phyloP scores from a whole-genome alignment of 1,140 invertebrate genomes.

The Saccostrea glomerata region DNA sequence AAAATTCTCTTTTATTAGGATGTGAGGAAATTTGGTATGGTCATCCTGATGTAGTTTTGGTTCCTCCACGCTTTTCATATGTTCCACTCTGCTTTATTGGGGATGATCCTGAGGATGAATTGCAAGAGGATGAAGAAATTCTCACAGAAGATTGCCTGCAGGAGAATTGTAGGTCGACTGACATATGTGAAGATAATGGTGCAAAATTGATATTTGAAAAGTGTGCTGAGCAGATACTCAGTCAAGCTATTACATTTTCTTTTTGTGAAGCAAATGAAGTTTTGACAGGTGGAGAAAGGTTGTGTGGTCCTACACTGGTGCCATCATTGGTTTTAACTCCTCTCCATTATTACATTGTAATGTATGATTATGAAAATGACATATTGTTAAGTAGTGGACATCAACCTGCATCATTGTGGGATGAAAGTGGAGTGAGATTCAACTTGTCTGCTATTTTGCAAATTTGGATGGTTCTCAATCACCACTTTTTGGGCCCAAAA shows the following conservation, averaged over 20 bases:
- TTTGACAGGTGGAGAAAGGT: background rate
- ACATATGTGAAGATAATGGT: background rate
- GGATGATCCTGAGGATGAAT: no score
- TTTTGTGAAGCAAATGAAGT: background rate
- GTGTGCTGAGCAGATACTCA: slow-evolving; percentile 4
- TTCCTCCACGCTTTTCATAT: no score
- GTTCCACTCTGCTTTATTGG: no score
- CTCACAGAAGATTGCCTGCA: no score
- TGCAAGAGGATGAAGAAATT: no score
- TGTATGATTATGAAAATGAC: slow-evolving; percentile 31
- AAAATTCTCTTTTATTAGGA: no score
- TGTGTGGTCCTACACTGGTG: no score
- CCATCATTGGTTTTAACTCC: no score
- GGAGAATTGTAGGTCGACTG: no score
- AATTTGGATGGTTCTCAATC: slow-evolving; percentile 26
- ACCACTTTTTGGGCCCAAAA: background rate
- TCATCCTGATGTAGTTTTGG: no score
- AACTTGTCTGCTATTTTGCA: slow-evolving; percentile 18
- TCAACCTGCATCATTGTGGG: background rate
- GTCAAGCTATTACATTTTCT: slow-evolving; percentile 27
- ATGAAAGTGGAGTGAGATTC: slow-evolving; percentile 18
- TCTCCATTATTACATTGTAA: background rate
- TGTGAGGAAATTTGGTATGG: no score
- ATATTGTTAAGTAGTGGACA: slow-evolving; percentile 3
- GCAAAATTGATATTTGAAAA: slow-evolving; percentile 17